Evolutionary conservation across 2,113 vertebrate species (phyloP), one percentile per base, ranked within the genome.

Genomic region (Ginglymostoma cirratum): DNA sequence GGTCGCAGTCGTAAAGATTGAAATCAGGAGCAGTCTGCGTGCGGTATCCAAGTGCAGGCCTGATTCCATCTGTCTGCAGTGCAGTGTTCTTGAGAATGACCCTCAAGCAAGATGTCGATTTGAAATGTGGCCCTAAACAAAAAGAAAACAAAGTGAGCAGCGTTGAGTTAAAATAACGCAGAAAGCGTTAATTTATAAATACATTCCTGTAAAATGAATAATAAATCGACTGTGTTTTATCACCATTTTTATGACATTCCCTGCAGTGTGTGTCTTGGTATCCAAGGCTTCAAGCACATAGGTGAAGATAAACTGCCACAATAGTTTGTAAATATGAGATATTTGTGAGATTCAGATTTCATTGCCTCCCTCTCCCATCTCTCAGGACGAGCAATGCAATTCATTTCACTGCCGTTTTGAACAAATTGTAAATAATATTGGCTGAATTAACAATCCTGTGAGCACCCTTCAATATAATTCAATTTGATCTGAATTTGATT

Each of bases 181-280:
- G 66, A 72, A 52, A 14, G 69, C 42, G 72, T 76, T 72, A 0
- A 67, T 52, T 76, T 45, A 95, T 76, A 95, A 95, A 19, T 27
- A 45, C 94, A 52, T 95, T 95, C 66, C 19, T 70, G 21, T 15
- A 8, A 69, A 70, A 42, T 69, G 38, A 45, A 69, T 94, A 24
- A 69, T 66, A 67, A 94, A 90, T 30, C 48, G 34, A 93, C 17
- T 93, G 94, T 95, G 27, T 48, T 95, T 95, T 72, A 95, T 76
- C n/a, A 38, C 89, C 38, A 61, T 19, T 17, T 72, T 34, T 27
- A n/a, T 72, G 24, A 95, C 42, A 72, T 52, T 76, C 52, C 30
- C 48, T 95, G 94, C 66, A 48, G 27, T 4, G 24, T 72, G 27
- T 93, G 17, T 23, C 4, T 45, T 42, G 19, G 80, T 83, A 83